These are phyloP conservation scores for western clawed frog (Xenopus tropicalis) DNA, from an alignment of 2,113 vertebrate genomes.

Conservation along the genomic window UCB_Xtro_10.0 CM004449.2:65053001-65053500, in stretches of 20 bases:
- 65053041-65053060: too few species aligned
- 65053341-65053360: conserved; percentile 79
- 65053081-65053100: too few species aligned
- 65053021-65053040: too few species aligned
- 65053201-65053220: conserved; percentile 98
- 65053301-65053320: conserved; percentile 91
- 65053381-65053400: too few species aligned
- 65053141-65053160: conserved; percentile 96
- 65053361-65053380: not conserved
- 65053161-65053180: conserved; percentile 95
- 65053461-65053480: too few species aligned
- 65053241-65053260: conserved; percentile 98
- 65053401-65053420: too few species aligned
- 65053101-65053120: conserved; percentile 75
- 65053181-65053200: conserved; percentile 97
- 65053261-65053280: conserved; percentile 93
- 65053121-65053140: conserved; percentile 92
- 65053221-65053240: conserved; percentile 92
- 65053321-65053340: conserved; percentile 97
- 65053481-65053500: too few species aligned
- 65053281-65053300: conserved; percentile 96
- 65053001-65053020: too few species aligned
- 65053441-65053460: too few species aligned
- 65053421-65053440: too few species aligned
- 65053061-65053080: too few species aligned